These are phyloP conservation scores for Lordiphosa collinella DNA, from an alignment of 1,140 invertebrate genomes.

Conservation along the genomic window DNA sequence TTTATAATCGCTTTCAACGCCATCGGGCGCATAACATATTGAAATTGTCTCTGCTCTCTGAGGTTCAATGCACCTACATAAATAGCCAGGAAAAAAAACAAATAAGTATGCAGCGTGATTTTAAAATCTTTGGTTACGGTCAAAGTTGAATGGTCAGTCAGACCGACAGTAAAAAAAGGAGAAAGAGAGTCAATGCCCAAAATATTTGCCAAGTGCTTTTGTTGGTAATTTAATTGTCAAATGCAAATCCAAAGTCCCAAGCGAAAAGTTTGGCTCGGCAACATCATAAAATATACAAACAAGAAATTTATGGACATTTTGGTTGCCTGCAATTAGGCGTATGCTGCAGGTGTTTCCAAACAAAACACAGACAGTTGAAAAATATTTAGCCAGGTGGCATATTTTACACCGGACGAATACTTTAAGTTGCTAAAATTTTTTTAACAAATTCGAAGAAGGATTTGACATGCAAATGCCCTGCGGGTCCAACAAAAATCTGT, in stretches of 20 bases:
- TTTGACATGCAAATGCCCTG: background rate
- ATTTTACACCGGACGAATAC: background rate
- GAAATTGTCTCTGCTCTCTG: constrained; percentile 33
- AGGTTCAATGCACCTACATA: constrained; percentile 35
- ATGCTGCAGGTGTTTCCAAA: constrained; percentile 20
- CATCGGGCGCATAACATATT: constrained; percentile 39
- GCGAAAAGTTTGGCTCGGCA: background rate
- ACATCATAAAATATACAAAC: constrained; percentile 21
- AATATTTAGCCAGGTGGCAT: constrained; percentile 3
- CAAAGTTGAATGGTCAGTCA: constrained; percentile 44
- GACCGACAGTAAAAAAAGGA: background rate
- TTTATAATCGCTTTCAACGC: constrained; percentile 21
- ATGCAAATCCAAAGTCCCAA: constrained; percentile 30
- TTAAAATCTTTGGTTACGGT: constrained; percentile 25
- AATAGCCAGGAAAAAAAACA: constrained; percentile 1
- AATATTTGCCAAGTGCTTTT: constrained; percentile 27
- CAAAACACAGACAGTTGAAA: constrained; percentile 8
- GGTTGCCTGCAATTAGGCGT: constrained; percentile 14
- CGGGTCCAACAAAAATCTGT: background rate
- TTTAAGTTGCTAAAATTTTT: constrained; percentile 1
- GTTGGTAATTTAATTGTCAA: constrained; percentile 46
- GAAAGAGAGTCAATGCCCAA: constrained; percentile 20
- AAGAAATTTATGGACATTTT: constrained; percentile 2
- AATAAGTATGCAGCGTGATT: constrained; percentile 17
- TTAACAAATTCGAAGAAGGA: background rate